Base-by-base conservation (phyloP, 2,113 vertebrate species). In the Oenanthe melanoleuca region DNA sequence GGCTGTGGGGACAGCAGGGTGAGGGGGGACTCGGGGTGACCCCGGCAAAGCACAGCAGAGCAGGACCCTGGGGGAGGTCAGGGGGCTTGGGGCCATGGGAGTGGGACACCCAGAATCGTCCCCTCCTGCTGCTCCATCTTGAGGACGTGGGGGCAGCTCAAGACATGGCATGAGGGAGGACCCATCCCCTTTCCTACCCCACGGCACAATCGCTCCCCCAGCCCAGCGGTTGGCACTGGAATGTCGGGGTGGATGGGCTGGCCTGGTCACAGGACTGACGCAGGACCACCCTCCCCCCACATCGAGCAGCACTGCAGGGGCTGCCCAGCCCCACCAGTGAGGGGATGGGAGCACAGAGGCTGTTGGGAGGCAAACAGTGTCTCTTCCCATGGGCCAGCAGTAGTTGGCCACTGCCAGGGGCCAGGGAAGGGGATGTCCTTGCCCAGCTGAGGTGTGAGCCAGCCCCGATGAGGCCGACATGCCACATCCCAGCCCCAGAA, bases 1-100 rank as follows among this genome's bases (percentile, higher is more conserved):
- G 0, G 99, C 99, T 99, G 97, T 3, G 63, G 84, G 78, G 61
- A 80, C 28, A 91, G 71, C 0, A 1, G 24, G 24, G 50, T 61
- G 23, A 82, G 4, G 38, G 14, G 3, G 3, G 5, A 1, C 1
- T 3, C 1, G 1, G 26, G 15, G 45, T 29, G 15, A 33, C 8
- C 33, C 33, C 3, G 0, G 37, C 14, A 59, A n/a, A 70, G 38
- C 23, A 2, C 38, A 19, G n/a, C 47, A 28, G 5, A 31, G 42
- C 49, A 34, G 50, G 34, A 34, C 4, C 5, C 21, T 7, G 34
- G 21, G 85, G 25, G 31, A 55, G 10, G 34, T 1, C 37, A 24
- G 24, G 34, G 42, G 14, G 6, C 14, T 80, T 3, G 2, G 49
- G 65, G 16, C 8, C 57, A 26, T 9, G 26, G 25, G 14, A 47